A percentile compares a stretch with the other conserved stretches of the same genome.
phyloP scores from a whole-genome alignment of 2,113 vertebrate species.

The Uria lomvia region DNA sequence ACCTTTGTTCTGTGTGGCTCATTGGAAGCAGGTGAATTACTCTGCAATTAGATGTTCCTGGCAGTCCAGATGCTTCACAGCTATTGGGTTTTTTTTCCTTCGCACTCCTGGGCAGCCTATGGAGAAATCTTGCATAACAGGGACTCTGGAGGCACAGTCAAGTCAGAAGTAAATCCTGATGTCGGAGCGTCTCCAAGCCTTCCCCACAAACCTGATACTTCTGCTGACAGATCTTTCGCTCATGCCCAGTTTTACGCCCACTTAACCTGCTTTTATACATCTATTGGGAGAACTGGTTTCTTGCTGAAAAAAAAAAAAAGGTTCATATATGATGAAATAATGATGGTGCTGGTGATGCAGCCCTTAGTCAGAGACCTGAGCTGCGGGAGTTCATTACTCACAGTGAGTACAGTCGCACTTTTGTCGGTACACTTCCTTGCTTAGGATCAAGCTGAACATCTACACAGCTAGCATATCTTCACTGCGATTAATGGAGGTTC shows the following conservation, averaged over 20 bases:
- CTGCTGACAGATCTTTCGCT: background rate
- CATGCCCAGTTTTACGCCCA: background rate
- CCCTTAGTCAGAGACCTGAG: slow-evolving; percentile 46
- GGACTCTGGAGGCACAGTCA: background rate
- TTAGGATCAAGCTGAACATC: background rate
- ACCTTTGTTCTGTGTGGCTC: background rate
- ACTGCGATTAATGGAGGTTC: background rate
- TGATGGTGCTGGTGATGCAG: background rate
- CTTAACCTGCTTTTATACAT: background rate
- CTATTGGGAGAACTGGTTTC: background rate
- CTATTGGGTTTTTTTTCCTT: background rate
- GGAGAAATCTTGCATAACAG: background rate
- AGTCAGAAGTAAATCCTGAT: background rate
- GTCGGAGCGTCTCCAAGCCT: background rate
- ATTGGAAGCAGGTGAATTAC: background rate
- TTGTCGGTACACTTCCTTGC: background rate
- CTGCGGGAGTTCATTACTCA: background rate
- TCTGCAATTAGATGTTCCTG: background rate
- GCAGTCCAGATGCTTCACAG: background rate
- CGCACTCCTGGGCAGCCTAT: background rate
- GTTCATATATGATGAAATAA: background rate
- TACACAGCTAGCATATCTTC: background rate
- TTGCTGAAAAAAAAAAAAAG: background rate
- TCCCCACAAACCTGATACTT: background rate
- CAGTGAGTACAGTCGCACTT: background rate